Conservation (phyloP, 2,888 invertebrate species). For the Rhamphomyia laevipes region DNA sequence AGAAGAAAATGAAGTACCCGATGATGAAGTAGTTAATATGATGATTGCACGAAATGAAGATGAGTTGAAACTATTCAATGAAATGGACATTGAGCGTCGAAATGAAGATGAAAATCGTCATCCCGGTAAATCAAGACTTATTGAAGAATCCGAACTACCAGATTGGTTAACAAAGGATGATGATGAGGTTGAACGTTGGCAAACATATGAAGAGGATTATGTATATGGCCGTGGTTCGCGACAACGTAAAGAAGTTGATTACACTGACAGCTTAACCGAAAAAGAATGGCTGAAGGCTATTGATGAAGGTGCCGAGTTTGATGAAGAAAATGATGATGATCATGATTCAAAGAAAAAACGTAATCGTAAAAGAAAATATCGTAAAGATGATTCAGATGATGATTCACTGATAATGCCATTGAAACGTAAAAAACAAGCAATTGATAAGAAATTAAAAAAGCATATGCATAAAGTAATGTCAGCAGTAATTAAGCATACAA, state of each 20-base stretch:
- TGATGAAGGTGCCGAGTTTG: constrained; percentile 46
- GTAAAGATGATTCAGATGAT: constrained; percentile 43
- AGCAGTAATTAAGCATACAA: constrained; percentile 77
- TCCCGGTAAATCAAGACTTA: constrained; percentile 66
- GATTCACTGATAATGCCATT: constrained; percentile 37
- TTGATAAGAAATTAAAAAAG: constrained; percentile 55
- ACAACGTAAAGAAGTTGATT: constrained; percentile 94
- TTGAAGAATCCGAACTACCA: constrained; percentile 91
- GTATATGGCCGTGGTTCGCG: constrained; percentile 82
- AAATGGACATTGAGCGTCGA: constrained; percentile 85
- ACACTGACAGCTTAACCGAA: constrained; percentile 92
- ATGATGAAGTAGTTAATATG: constrained; percentile 97
- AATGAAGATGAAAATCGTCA: constrained; percentile 61
- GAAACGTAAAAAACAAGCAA: constrained; percentile 32
- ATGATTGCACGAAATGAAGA: constrained; percentile 95
- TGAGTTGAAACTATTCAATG: constrained; percentile 87
- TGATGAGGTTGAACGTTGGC: constrained; percentile 69
- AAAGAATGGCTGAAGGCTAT: constrained; percentile 88
- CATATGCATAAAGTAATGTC: constrained; percentile 80
- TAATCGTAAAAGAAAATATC: constrained; percentile 46
- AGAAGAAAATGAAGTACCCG: constrained; percentile 66
- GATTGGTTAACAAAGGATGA: constrained; percentile 91
- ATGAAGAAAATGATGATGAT: constrained; percentile 60
- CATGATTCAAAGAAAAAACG: constrained; percentile 47
- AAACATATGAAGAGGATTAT: constrained; percentile 64